phyloP scores from a whole-genome alignment of 2,797 vertebrate species.

The Thalassophryne amazonica region DNA sequence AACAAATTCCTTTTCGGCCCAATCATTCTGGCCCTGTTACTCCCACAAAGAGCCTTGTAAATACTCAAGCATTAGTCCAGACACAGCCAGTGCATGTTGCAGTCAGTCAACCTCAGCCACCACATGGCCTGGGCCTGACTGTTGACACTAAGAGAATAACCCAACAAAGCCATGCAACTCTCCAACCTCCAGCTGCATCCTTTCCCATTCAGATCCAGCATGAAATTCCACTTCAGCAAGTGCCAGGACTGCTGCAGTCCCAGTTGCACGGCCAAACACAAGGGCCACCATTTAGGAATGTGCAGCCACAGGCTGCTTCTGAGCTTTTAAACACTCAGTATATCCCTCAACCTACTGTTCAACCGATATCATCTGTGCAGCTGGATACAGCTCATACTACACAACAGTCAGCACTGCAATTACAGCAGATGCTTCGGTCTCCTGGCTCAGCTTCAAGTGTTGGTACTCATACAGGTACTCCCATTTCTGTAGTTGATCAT shows the following conservation, averaged over 20 bases:
- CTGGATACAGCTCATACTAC: slow-evolving; percentile 51
- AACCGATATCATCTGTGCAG: slow-evolving; percentile 55
- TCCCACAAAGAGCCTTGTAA: slow-evolving; percentile 45
- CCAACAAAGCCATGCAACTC: slow-evolving; percentile 45
- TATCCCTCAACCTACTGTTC: slow-evolving; percentile 56
- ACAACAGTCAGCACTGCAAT: slow-evolving; percentile 59
- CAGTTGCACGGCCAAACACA: slow-evolving; percentile 54
- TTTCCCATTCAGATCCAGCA: slow-evolving; percentile 43
- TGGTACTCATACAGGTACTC: slow-evolving; percentile 35
- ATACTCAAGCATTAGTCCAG: slow-evolving; percentile 52
- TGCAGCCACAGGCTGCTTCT: slow-evolving; percentile 43
- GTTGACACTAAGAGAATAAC: slow-evolving; percentile 36
- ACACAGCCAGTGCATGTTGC: slow-evolving; percentile 34
- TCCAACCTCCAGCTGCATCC: slow-evolving; percentile 36
- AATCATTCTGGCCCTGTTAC: slow-evolving; percentile 53
- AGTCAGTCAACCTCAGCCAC: slow-evolving; percentile 33
- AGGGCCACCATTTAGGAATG: slow-evolving; percentile 31
- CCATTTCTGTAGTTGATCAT: slow-evolving; percentile 44
- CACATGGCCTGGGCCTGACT: slow-evolving; percentile 24
- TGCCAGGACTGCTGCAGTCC: slow-evolving; percentile 42
- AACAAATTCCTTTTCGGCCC: slow-evolving; percentile 55
- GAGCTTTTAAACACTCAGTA: slow-evolving; percentile 55
- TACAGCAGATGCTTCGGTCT: slow-evolving; percentile 66
- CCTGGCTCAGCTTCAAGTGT: slow-evolving; percentile 44
- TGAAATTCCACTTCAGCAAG: slow-evolving; percentile 47